Conservation (phyloP, 2,888 invertebrate genomes). For the Melanchra persicariae region DNA sequence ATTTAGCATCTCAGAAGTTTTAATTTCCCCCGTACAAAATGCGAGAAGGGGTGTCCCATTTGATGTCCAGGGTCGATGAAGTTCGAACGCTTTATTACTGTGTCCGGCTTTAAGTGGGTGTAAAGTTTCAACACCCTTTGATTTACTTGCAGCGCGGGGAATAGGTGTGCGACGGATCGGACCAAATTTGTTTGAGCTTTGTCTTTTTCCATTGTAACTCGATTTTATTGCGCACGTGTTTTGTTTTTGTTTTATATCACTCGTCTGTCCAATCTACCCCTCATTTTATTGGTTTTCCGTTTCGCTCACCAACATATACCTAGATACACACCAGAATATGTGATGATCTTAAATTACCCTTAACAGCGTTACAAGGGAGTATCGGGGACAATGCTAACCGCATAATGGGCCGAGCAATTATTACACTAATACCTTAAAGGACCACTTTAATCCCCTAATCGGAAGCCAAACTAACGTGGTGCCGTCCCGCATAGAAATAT, state of each 20-base stretch:
- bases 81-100: constrained; percentile 91
- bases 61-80: constrained; percentile 89
- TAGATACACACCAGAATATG: constrained; percentile 60
- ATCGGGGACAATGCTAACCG: constrained; percentile 82
- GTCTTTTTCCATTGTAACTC: constrained; percentile 77
- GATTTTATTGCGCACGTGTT: constrained; percentile 74
- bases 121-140: constrained; percentile 91
- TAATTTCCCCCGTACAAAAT: constrained; percentile 86
- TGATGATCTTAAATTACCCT: constrained; percentile 69
- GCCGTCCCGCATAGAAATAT: constrained; percentile 90
- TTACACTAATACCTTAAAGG: constrained; percentile 89
- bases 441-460: constrained; percentile 90
- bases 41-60: constrained; percentile 87
- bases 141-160: constrained; percentile 88
- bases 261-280: constrained; percentile 48
- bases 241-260: constrained; percentile 69
- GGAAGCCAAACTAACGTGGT: constrained; percentile 90
- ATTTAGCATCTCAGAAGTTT: constrained; percentile 82
- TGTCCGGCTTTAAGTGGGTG: constrained; percentile 91
- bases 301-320: constrained; percentile 18
- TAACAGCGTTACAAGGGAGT: constrained; percentile 69
- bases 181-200: constrained; percentile 83
- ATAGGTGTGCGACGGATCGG: constrained; percentile 83
- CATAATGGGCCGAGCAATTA: constrained; percentile 88
- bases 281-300: constrained; percentile 51